These are phyloP conservation scores for Spizaetus ornatus DNA, from an alignment of 2,113 vertebrate species.

Conservation along the genomic window DNA sequence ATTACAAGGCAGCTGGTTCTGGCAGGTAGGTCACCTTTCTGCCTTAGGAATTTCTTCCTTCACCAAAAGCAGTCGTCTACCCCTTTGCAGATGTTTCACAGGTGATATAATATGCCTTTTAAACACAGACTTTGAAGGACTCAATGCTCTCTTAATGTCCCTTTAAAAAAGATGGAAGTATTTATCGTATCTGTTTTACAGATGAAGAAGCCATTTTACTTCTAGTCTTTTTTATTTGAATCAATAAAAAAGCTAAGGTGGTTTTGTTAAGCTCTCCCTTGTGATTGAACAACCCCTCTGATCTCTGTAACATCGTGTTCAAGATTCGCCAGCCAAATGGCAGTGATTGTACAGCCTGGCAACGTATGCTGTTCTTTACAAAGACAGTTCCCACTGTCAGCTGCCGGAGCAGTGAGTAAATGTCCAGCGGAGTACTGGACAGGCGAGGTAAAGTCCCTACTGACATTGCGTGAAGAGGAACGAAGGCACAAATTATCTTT, in stretches of 20 bases:
- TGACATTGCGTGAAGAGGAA: not conserved
- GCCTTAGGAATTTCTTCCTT: not conserved
- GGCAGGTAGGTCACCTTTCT: slow-evolving; percentile 81
- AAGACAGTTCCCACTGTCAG: not conserved
- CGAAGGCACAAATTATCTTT: not conserved
- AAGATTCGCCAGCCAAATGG: not conserved
- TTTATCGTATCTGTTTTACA: not conserved
- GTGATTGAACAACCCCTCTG: not conserved
- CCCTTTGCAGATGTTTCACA: not conserved
- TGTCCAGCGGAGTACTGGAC: not conserved
- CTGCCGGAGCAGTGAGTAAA: not conserved
- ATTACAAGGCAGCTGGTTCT: slow-evolving; percentile 94
- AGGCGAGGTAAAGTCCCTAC: not conserved
- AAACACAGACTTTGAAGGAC: not conserved
- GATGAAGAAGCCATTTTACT: not conserved
- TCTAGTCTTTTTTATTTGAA: not conserved
- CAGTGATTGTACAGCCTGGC: not conserved
- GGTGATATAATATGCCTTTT: not conserved
- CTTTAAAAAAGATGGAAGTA: not conserved
- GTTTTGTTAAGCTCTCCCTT: not conserved
- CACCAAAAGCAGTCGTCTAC: not conserved
- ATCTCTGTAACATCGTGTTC: not conserved
- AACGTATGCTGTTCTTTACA: not conserved
- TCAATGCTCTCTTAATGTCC: not conserved
- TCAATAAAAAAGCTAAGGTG: not conserved